phyloP scores from a whole-genome alignment of 2,113 vertebrate species.

The Nycticryphes semicollaris region DNA sequence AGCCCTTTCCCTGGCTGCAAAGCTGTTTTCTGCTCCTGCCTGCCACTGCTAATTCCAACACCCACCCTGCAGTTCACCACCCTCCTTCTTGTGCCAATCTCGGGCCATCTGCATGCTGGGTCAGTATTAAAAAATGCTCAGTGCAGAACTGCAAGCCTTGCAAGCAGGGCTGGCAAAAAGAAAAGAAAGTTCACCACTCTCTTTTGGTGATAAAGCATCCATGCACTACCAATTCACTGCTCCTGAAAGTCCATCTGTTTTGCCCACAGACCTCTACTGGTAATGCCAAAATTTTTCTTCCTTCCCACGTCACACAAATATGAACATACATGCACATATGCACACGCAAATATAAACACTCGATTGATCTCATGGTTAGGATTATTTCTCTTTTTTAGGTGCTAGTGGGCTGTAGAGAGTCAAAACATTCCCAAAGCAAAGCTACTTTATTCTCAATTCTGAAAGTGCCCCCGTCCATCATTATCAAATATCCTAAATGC shows the following conservation, averaged over 20 bases:
- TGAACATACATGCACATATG: too few relatives aligned
- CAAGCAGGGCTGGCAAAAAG: not conserved
- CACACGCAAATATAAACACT: not conserved
- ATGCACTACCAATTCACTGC: not conserved
- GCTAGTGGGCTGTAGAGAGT: not conserved
- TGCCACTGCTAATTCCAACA: not conserved
- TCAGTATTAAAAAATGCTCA: not conserved
- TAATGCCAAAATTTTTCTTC: not conserved
- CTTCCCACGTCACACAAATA: not conserved
- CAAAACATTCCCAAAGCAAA: not conserved
- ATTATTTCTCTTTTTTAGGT: not conserved
- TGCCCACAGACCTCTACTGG: not conserved
- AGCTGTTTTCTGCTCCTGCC: not conserved
- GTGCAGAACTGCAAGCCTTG: not conserved
- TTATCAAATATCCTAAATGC: constrained; percentile 10
- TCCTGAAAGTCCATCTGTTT: not conserved
- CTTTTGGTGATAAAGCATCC: not conserved
- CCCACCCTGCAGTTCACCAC: not conserved
- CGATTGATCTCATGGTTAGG: not conserved
- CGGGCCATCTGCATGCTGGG: not conserved
- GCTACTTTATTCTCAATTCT: not conserved
- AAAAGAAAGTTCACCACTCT: not conserved
- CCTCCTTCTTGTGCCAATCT: not conserved
- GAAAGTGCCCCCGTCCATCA: not conserved
- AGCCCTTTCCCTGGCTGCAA: not conserved